Conservation (phyloP, 2,113 vertebrate genomes). For the Sylvietta virens region DNA sequence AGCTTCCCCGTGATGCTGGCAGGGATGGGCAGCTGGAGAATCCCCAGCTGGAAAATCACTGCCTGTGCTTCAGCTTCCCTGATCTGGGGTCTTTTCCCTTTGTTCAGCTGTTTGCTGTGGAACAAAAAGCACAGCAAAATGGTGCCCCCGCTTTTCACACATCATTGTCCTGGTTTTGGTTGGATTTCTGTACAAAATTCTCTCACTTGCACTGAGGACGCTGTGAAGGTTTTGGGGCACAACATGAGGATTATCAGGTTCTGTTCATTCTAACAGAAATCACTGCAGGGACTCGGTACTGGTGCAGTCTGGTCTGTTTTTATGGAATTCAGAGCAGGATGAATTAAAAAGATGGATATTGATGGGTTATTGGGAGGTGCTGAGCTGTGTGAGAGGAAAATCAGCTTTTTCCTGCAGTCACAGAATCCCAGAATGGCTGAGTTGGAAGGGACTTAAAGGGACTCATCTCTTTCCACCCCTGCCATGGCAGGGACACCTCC, state of each 20-base stretch:
- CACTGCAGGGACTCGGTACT: neutral
- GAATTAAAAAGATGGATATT: neutral
- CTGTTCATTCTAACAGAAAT: neutral
- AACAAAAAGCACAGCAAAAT: neutral
- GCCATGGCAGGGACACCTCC: neutral
- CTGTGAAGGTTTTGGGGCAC: neutral
- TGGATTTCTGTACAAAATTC: neutral
- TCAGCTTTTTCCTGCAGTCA: neutral
- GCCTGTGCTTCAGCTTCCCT: neutral
- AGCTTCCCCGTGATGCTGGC: neutral
- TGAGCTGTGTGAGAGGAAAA: neutral
- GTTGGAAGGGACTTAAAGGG: neutral
- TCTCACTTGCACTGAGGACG: accelerated
- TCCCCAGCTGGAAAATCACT: neutral
- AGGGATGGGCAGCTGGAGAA: neutral
- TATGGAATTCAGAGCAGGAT: neutral
- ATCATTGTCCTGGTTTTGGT: accelerated
- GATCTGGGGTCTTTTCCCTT: neutral
- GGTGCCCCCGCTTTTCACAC: accelerated
- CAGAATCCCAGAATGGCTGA: neutral
- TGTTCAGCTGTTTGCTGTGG: neutral
- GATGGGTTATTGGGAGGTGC: neutral
- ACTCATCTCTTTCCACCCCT: neutral
- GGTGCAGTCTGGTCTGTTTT: neutral
- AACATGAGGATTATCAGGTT: neutral